Conservation (phyloP, 2,888 invertebrate genomes). For the Acrocyrtus sp. region DNA sequence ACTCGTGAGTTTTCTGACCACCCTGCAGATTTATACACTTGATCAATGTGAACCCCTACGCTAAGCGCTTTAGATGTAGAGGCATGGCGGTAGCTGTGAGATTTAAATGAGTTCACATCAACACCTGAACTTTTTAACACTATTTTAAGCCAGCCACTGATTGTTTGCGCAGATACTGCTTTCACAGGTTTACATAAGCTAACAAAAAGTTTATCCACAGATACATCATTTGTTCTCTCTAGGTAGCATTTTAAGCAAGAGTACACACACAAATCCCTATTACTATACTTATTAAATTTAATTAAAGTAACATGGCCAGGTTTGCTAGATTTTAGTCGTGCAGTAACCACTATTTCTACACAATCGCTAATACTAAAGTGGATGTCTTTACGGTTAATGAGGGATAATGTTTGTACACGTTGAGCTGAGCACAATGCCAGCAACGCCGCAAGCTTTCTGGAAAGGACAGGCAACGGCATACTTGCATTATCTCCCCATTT, state of each 20-base stretch:
- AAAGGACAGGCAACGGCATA: slow-evolving; percentile 3
- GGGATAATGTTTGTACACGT: slow-evolving; percentile 36
- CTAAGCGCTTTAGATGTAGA: slow-evolving; percentile 10
- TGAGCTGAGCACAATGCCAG: slow-evolving; percentile 35
- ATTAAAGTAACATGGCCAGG: neutral
- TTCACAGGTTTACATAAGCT: neutral
- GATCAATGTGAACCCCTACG: slow-evolving; percentile 5
- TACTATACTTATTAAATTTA: neutral
- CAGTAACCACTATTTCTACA: slow-evolving; percentile 1
- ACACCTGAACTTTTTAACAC: neutral
- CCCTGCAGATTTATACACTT: slow-evolving; percentile 4
- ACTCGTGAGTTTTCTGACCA: slow-evolving; percentile 5
- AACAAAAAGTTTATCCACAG: neutral
- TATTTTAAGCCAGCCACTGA: slow-evolving; percentile 1
- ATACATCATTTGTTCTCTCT: neutral
- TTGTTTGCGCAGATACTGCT: neutral
- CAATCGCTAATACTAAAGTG: neutral
- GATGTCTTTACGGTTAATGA: slow-evolving; percentile 17
- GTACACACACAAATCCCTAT: slow-evolving; percentile 15
- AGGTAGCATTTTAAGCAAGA: slow-evolving; percentile 8
- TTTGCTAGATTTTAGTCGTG: neutral
- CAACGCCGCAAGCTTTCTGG: slow-evolving; percentile 25
- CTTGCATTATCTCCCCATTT: neutral
- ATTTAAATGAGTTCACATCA: neutral
- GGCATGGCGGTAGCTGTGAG: slow-evolving; percentile 16